Base-by-base conservation (phyloP, 2,888 invertebrate genomes). In the Polydrusus cervinus region DNA sequence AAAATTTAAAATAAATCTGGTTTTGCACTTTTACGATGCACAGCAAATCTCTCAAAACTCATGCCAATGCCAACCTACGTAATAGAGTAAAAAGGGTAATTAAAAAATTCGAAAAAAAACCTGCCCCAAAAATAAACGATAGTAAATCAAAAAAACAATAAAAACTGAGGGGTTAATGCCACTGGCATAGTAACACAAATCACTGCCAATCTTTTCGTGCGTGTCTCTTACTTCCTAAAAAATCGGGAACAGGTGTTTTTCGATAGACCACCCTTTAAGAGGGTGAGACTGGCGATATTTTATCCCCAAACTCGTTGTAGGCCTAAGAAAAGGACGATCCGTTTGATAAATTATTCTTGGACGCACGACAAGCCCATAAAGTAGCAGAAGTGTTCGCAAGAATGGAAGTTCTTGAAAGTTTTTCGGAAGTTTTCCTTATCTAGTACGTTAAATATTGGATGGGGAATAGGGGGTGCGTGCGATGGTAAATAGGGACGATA, bases 311-410 rank as follows among this genome's bases (percentile, higher is more conserved):
- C 40, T 51, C 57, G 53, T 60, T 53, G 61, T 73, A 69, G 64
- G 68, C 57, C 49, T 60, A 49, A 61, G 74, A 62, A 68, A n/a
- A 74, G 70, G 70, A 70, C 73, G 73, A 76, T 70, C 74, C 71
- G 70, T 73, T 76, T 73, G 76, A 76, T 76, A 73, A 76, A 76
- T 76, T 76, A 76, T 76, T 71, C 49, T 66, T 38, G 73, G 74
- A 73, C 76, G 66, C 74, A 66, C 73, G 76, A 76, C 76, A 74
- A 65, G 66, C 66, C 76, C 73, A 76, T 76, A 76, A 76, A 76
- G 74, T 66, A 70, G 69, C 72, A 66, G 55, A 70, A 60, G 66
- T 66, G 74, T 74, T 73, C 53, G 34, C 40, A 40, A 60, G 62
- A 76, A 75, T 76, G 71, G 74, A 70, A 68, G 74, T 74, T 71